These are phyloP conservation scores for Ryuthela nishihirai DNA, from an alignment of 2,888 invertebrate genomes.

Conservation along the genomic window DNA sequence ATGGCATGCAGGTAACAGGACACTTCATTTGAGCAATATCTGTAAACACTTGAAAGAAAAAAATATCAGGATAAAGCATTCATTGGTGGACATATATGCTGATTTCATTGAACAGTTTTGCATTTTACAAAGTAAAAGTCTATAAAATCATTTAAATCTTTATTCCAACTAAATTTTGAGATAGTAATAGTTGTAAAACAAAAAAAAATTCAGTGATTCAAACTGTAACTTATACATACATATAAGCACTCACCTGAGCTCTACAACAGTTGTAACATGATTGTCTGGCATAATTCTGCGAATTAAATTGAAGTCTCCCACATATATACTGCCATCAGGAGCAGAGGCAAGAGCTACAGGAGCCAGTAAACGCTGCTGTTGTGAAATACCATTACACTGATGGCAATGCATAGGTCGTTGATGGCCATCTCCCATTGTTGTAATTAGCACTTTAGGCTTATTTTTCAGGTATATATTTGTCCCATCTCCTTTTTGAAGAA, in stretches of 20 bases:
- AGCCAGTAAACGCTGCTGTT: conserved; percentile 79
- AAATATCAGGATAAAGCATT: too few relatives aligned
- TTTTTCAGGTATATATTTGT: conserved; percentile 90
- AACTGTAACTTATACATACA: too few relatives aligned
- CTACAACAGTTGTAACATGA: conserved; percentile 80
- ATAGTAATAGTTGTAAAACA: too few relatives aligned
- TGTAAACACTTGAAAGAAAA: too few relatives aligned
- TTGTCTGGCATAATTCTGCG: conserved; percentile 86
- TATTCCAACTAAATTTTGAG: too few relatives aligned
- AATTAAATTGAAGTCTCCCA: conserved; percentile 94
- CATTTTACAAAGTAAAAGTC: too few relatives aligned
- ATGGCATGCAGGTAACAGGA: too few relatives aligned
- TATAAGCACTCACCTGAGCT: conserved; percentile 65
- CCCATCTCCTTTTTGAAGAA: conserved; percentile 96
- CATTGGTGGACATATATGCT: too few relatives aligned
- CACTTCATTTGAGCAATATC: too few relatives aligned
- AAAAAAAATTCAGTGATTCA: too few relatives aligned
- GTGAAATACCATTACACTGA: conserved; percentile 61
- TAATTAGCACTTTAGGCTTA: conserved; percentile 65
- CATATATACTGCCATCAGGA: conserved; percentile 93
- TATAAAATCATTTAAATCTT: too few relatives aligned
- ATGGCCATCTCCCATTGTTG: conserved; percentile 87
- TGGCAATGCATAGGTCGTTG: conserved; percentile 80
- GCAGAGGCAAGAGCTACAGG: conserved; percentile 93
- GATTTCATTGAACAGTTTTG: too few relatives aligned